phyloP scores from a whole-genome alignment of 2,888 invertebrate genomes.

The Acronicta leporina region DNA sequence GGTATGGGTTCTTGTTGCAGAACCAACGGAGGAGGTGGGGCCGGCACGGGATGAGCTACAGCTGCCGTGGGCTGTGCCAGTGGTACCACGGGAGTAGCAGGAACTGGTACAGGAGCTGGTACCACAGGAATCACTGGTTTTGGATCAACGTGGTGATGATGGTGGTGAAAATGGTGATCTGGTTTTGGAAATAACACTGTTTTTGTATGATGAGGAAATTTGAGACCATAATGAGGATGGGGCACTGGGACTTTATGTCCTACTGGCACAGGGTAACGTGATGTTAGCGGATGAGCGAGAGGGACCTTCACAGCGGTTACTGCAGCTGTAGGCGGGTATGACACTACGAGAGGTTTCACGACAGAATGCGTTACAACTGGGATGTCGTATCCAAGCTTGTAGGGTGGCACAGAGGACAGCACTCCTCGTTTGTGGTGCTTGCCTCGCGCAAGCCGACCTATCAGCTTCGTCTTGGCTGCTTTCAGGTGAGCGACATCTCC shows the following conservation, averaged over 20 bases:
- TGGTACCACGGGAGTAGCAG: conserved; percentile 67
- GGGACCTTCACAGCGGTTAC: conserved; percentile 84
- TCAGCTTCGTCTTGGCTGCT: conserved; percentile 71
- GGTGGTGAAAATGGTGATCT: conserved; percentile 82
- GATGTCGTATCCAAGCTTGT: conserved; percentile 84
- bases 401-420: conserved; percentile 79
- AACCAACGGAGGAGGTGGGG: conserved; percentile 65
- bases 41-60: conserved; percentile 70
- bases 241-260: conserved; percentile 77
- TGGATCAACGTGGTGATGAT: conserved; percentile 81
- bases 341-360: conserved; percentile 82
- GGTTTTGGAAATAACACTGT: conserved; percentile 69
- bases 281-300: conserved; percentile 70
- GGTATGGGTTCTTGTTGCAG: conserved; percentile 58
- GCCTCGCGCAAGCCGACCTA: conserved; percentile 67
- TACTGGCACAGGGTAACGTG: conserved; percentile 73
- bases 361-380: conserved; percentile 84
- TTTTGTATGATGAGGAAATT: conserved; percentile 76
- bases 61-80: conserved; percentile 67
- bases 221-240: conserved; percentile 79
- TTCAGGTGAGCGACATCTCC: conserved; percentile 77
- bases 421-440: conserved; percentile 83
- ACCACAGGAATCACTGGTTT: conserved; percentile 74
- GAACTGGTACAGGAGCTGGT: conserved; percentile 62
- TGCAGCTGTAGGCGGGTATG: conserved; percentile 83